Base-by-base conservation (phyloP, 2,797 vertebrate genomes). In the Sebastes nivosus region DNA sequence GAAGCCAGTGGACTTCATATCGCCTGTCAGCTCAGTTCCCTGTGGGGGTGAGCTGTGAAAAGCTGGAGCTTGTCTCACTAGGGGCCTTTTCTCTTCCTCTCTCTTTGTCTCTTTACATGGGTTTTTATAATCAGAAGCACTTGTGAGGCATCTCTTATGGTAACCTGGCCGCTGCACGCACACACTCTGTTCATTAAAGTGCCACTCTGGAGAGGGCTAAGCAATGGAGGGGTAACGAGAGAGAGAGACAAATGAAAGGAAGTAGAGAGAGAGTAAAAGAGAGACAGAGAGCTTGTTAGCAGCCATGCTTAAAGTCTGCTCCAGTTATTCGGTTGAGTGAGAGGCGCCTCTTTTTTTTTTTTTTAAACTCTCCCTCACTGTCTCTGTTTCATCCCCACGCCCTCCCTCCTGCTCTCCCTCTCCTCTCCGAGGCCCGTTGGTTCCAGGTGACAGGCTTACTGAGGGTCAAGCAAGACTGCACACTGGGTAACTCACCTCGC, bases 401-500 rank as follows among this genome's bases (percentile, higher is more conserved):
- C 73, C 81, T 78, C 85, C 82, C 73, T 82, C 72, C 78, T 27
- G 72, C 83, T 85, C 85, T 76, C 87, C 79, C 84, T 76, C 88
- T 81, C 88, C 82, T 89, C 87, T 93, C 86, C 72, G 84, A 91
- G 91, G 90, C 88, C 88, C 83, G 79, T 92, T 94, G 93, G 93
- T 93, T 95, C 92, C 92, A 94, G 93, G 93, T 95, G 94, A 95
- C 89, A 92, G 91, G 82, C 90, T 94, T 84, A 90, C 91, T 87
- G 90, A 91, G 93, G 92, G 94, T 93, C 93, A 94, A 91, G 93
- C 91, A 93, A 93, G 89, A 92, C 88, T 93, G 92, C 93, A 91
- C 92, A 89, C 84, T 91, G 90, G 91, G 92, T 94, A 94, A 94
- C 90, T 90, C 89, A 91, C 92, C 93, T 90, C 85, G 60, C 81